Base-by-base conservation (phyloP, 2,113 vertebrate genomes). In the Chascanopsetta lugubris region DNA sequence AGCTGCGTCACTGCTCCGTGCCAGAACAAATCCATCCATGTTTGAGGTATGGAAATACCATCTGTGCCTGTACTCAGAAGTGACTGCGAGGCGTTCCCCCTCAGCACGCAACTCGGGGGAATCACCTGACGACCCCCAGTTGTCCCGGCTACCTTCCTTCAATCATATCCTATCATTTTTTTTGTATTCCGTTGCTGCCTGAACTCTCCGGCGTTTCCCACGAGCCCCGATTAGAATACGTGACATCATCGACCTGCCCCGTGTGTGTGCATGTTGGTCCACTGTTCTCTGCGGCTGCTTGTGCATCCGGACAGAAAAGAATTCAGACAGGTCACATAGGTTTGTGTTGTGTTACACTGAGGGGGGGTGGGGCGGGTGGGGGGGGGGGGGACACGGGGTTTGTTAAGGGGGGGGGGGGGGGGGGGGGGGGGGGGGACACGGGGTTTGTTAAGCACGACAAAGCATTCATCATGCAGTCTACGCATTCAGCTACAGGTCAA, bases 401-500 rank as follows among this genome's bases (percentile, higher is more conserved):
- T 42, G 26, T 55, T 21, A 38, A 24, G 48, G n/a, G n/a, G n/a
- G n/a, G n/a, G n/a, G n/a, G n/a, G n/a, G n/a, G n/a, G n/a, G n/a
- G n/a, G n/a, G n/a, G n/a, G n/a, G n/a, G n/a, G n/a, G n/a, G n/a
- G n/a, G n/a, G n/a, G 11, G 46, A 54, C 48, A 38, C 15, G 0
- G 42, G 66, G 45, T 59, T 49, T 42, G 26, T 55, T 21, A 38
- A 24, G 48, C 45, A 54, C n/a, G 3, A 72, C 21, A 6, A 18
- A 45, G 57, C 47, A 75, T 57, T 49, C 27, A 65, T 18, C 77
- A 77, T 75, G 67, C 59, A 61, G 17, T 29, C 18, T 25, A 57
- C 38, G 29, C 63, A 72, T 1, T 65, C 32, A 64, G 22, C 5
- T 26, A 53, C 11, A 38, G 30, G 15, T 43, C 30, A 61, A 40